phyloP scores from a whole-genome alignment of 2,888 invertebrate species.

The Macrosoma leucophasiata region DNA sequence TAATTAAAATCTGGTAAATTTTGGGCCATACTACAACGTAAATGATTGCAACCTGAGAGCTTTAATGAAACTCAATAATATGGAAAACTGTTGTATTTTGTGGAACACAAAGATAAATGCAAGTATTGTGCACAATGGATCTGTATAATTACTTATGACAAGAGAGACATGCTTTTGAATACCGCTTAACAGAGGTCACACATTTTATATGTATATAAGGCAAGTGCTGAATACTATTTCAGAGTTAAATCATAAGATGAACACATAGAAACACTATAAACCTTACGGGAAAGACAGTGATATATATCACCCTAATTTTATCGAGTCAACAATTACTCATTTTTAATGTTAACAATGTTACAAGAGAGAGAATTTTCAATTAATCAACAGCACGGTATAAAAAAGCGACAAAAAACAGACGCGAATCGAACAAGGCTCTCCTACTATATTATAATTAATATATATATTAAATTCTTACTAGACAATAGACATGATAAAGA shows the following conservation, averaged over 20 bases:
- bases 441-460: constrained; percentile 59
- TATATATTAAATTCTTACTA: constrained; percentile 73
- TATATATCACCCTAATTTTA: constrained; percentile 38
- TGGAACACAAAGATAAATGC: constrained; percentile 51
- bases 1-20: too few relatives aligned
- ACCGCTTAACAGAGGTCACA: too few relatives aligned
- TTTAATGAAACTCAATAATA: constrained; percentile 11
- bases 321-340: constrained; percentile 34
- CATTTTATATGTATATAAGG: constrained; percentile 35
- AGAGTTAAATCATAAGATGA: constrained; percentile 47
- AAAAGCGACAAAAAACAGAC: constrained; percentile 60
- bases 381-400: constrained; percentile 54
- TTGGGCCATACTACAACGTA: too few relatives aligned
- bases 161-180: too few relatives aligned
- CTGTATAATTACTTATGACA: too few relatives aligned
- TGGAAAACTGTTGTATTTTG: constrained; percentile 28
- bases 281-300: constrained; percentile 58
- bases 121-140: constrained; percentile 48
- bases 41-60: too few relatives aligned
- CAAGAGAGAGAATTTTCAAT: constrained; percentile 40
- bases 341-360: constrained; percentile 48
- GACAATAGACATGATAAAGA: constrained; percentile 73
- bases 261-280: constrained; percentile 49
- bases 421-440: constrained; percentile 63
- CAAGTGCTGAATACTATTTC: constrained; percentile 40